Conservation (phyloP, 2,113 vertebrate species). For the Nerophis ophidion region DNA sequence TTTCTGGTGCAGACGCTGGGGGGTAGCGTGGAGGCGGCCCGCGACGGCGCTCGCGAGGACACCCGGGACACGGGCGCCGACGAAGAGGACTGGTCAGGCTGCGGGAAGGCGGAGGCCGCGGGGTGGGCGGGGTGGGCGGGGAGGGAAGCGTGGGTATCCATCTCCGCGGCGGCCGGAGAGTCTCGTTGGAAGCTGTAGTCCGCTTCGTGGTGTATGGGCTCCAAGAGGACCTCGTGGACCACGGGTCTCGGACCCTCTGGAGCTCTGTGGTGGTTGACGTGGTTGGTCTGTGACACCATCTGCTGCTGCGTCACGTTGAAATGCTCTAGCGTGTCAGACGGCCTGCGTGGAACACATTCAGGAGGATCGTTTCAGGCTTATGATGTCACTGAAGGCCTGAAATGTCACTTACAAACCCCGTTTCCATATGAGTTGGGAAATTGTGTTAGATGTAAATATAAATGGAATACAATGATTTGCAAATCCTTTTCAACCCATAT, state of each 20-base stretch:
- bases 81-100: constrained; percentile 37
- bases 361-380: no score
- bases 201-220: constrained; percentile 66
- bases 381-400: no score
- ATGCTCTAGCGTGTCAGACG: constrained; percentile 45
- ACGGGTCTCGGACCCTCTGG: constrained; percentile 13
- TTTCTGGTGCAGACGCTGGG: constrained; percentile 72
- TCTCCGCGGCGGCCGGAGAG: constrained; percentile 58
- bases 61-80: constrained; percentile 64
- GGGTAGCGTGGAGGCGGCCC: constrained; percentile 64
- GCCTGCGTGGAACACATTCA: constrained; percentile 60
- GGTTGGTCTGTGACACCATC: constrained; percentile 79
- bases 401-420: no score
- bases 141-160: constrained; percentile 68
- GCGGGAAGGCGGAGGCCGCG: constrained; percentile 1
- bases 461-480: no score
- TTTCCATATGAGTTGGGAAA: no score
- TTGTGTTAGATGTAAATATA: no score
- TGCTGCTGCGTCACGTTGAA: constrained; percentile 61
- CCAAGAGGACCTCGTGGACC: constrained; percentile 55
- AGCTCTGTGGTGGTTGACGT: constrained; percentile 54
- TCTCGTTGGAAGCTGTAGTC: constrained; percentile 69
- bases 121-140: constrained; percentile 38
- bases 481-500: no score
- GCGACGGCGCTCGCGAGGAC: constrained; percentile 60